These are phyloP conservation scores for Dicaeum eximium DNA, from an alignment of 2,113 vertebrate species.

Conservation along the genomic window DNA sequence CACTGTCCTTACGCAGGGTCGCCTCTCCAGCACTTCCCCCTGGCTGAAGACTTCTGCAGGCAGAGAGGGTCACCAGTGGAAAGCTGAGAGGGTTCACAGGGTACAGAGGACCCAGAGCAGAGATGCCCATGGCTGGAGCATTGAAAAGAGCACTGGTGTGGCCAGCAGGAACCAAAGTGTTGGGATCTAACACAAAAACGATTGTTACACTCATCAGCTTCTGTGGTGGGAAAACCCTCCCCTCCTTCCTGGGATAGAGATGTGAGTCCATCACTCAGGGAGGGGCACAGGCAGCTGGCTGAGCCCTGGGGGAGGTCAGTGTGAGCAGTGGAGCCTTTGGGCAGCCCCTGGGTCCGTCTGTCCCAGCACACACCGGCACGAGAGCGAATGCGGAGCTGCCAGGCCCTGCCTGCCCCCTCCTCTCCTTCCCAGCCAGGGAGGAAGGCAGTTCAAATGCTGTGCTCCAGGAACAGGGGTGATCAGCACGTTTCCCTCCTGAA, in stretches of 20 bases:
- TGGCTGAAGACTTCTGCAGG: not conserved
- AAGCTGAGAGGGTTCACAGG: not conserved
- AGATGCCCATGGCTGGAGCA: not conserved
- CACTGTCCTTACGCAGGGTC: not conserved
- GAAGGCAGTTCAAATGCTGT: not conserved
- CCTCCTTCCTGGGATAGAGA: not conserved
- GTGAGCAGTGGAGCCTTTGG: not conserved
- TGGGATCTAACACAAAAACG: rapidly evolving
- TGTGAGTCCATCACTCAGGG: not conserved
- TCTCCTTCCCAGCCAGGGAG: not conserved
- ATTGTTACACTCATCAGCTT: not conserved
- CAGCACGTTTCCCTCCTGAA: not conserved
- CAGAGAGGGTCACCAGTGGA: not conserved
- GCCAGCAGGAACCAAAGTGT: not conserved
- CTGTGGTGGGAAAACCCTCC: not conserved
- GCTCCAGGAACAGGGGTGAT: rapidly evolving
- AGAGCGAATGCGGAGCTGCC: too few relatives aligned
- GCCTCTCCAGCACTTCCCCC: not conserved
- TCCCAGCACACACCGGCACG: too few relatives aligned
- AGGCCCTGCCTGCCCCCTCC: not conserved
- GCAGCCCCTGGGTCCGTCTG: not conserved
- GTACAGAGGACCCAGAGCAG: not conserved
- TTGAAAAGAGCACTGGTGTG: not conserved
- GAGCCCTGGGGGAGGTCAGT: not conserved
- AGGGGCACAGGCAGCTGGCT: not conserved